These are phyloP conservation scores for Drosophila sturtevanti DNA, from an alignment of 1,140 invertebrate species.

Conservation along the genomic window DNA sequence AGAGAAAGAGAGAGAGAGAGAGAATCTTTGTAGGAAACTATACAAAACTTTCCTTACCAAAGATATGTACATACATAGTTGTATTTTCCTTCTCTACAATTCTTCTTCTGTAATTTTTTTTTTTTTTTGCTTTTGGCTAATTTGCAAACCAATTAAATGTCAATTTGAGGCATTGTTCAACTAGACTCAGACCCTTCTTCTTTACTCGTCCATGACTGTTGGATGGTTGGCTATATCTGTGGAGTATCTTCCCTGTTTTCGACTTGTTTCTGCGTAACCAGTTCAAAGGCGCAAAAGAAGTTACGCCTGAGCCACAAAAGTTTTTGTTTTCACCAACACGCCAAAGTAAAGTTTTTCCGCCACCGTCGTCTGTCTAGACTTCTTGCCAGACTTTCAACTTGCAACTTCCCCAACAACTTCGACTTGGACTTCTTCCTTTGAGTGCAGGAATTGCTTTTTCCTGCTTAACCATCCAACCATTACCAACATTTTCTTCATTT, in stretches of 20 bases:
- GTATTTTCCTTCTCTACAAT: not conserved
- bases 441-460: conserved; percentile 45
- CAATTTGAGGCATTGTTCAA: conserved; percentile 78
- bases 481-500: conserved; percentile 1
- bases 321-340: conserved; percentile 52
- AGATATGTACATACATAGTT: conserved; percentile 21
- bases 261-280: conserved; percentile 14
- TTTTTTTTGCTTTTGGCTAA: conserved; percentile 56
- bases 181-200: not conserved
- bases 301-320: conserved; percentile 4
- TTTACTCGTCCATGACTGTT: not conserved
- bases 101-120: not conserved
- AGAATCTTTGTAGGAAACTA: not conserved
- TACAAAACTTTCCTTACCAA: not conserved
- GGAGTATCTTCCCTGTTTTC: no score
- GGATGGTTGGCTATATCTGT: no score
- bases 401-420: conserved; percentile 7
- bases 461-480: conserved; percentile 8
- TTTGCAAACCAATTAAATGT: conserved; percentile 82
- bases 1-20: not conserved
- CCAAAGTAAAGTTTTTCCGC: conserved; percentile 56
- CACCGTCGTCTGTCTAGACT: conserved; percentile 50
- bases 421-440: conserved; percentile 51
- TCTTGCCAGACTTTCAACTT: conserved; percentile 36
- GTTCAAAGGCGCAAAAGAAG: conserved; percentile 20